A percentile compares a stretch with the other conserved stretches of the same genome.
phyloP scores from a whole-genome alignment of 2,797 vertebrate genomes.

The Fringilla coelebs region DNA sequence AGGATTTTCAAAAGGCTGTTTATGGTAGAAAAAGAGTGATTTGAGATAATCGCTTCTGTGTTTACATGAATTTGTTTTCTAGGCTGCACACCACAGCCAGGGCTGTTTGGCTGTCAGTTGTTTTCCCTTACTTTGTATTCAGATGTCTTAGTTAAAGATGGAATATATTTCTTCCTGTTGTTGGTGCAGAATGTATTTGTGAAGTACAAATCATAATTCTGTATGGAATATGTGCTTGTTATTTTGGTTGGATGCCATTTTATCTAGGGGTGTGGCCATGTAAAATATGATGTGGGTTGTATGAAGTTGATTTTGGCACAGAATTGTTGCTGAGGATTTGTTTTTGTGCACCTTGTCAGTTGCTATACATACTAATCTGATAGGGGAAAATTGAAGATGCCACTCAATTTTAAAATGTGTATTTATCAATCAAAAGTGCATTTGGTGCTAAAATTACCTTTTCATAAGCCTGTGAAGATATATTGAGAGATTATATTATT shows the following conservation, averaged over 20 bases:
- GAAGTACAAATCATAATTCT: background rate
- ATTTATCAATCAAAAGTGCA: background rate
- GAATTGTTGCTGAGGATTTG: background rate
- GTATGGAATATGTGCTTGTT: background rate
- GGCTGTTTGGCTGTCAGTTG: background rate
- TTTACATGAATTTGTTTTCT: background rate
- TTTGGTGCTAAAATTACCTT: background rate
- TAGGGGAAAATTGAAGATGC: background rate
- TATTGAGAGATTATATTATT: background rate
- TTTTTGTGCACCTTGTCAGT: background rate
- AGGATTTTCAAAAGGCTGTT: background rate
- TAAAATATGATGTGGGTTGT: background rate
- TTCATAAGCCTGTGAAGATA: background rate
- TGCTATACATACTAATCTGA: background rate
- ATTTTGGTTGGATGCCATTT: background rate
- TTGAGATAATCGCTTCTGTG: background rate
- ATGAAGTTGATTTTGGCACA: background rate
- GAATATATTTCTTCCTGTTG: background rate
- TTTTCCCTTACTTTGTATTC: background rate
- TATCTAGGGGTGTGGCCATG: background rate
- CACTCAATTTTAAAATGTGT: background rate
- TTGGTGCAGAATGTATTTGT: background rate
- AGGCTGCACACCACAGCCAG: background rate
- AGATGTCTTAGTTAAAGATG: background rate
- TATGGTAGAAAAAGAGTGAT: background rate